phyloP scores from a whole-genome alignment of 2,113 vertebrate genomes.

The Amblyopsis rosae region DNA sequence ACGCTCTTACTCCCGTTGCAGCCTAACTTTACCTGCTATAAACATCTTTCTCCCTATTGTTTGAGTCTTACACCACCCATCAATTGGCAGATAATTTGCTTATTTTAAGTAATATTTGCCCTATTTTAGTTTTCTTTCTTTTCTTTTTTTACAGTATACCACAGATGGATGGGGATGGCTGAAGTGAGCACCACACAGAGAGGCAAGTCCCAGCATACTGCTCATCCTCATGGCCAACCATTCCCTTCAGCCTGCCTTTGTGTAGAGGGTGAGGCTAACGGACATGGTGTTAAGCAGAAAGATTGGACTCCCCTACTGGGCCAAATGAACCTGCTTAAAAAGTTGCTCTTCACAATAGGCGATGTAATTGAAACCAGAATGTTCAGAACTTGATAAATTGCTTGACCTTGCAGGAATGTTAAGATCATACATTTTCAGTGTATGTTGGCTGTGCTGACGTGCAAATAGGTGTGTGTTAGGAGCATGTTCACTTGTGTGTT shows the following conservation, averaged over 20 bases:
- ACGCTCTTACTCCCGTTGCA: too few relatives aligned
- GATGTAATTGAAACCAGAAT: constrained; percentile 99
- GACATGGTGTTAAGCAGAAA: constrained; percentile 80
- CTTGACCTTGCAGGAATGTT: constrained; percentile 98
- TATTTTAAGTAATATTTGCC: too few relatives aligned
- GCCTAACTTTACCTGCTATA: too few relatives aligned
- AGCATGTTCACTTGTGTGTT: constrained; percentile 51
- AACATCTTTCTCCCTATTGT: too few relatives aligned
- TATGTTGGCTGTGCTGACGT: constrained; percentile 73
- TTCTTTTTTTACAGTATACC: too few relatives aligned
- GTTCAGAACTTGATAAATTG: constrained; percentile 99
- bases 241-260: constrained; percentile 46
- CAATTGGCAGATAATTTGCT: too few relatives aligned
- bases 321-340: constrained; percentile 99
- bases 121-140: too few relatives aligned
- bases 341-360: constrained; percentile 94
- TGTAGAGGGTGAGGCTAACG: constrained; percentile 54
- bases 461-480: constrained; percentile 63
- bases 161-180: constrained; percentile 16
- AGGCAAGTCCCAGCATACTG: neutral
- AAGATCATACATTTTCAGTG: constrained; percentile 96
- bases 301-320: constrained; percentile 89
- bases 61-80: too few relatives aligned
- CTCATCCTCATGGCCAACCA: constrained; percentile 34
- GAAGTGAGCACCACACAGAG: constrained; percentile 46